Conservation (phyloP, 2,113 vertebrate genomes). For the Pseudonaja textilis region DNA sequence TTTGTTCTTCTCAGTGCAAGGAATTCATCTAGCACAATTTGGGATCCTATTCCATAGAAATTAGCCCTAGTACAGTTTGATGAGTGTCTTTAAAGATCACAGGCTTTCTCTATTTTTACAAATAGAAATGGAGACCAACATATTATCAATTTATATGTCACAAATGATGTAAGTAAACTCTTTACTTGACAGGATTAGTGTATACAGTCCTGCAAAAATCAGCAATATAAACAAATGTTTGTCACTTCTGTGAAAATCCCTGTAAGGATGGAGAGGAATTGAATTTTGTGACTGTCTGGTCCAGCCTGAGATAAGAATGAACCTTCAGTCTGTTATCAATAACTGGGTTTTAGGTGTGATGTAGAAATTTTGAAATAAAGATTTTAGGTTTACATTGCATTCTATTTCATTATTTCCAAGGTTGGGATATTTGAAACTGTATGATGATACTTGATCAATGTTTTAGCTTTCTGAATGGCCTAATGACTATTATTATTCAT, state of each 20-base stretch:
- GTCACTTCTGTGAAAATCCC: not conserved
- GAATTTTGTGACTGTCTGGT: not conserved
- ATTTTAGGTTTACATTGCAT: not conserved
- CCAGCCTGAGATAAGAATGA: not conserved
- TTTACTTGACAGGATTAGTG: not conserved
- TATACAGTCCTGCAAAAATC: not conserved
- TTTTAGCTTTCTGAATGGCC: not conserved
- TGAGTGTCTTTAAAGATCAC: not conserved
- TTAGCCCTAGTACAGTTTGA: not conserved
- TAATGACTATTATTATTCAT: not conserved
- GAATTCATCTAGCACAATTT: not conserved
- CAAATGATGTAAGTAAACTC: not conserved
- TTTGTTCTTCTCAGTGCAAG: accelerated
- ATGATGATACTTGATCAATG: not conserved
- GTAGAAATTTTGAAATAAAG: not conserved
- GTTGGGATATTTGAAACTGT: not conserved
- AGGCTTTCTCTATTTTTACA: not conserved
- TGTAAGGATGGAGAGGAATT: not conserved
- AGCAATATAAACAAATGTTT: not conserved
- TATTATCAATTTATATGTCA: not conserved
- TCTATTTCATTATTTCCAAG: not conserved
- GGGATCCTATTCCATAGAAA: not conserved
- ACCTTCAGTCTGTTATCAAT: not conserved
- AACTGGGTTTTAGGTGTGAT: not conserved
- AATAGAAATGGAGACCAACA: not conserved